phyloP scores from a whole-genome alignment of 2,888 invertebrate genomes.

The Brenthis ino region DNA sequence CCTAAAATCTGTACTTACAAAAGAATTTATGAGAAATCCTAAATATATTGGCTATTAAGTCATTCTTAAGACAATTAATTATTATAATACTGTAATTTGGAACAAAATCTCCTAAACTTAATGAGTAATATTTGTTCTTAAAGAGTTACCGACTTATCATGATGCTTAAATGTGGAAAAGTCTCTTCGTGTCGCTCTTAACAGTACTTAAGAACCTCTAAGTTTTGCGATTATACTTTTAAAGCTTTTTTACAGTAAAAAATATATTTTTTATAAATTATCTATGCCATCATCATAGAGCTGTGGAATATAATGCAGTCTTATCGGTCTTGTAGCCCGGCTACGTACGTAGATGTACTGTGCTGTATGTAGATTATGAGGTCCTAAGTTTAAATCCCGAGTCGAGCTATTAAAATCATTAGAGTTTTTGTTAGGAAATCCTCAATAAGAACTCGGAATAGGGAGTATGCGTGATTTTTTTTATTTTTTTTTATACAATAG shows the following conservation, averaged over 20 bases:
- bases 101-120: constrained; percentile 73
- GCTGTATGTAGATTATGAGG: no score
- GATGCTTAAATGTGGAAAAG: constrained; percentile 71
- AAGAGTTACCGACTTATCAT: constrained; percentile 73
- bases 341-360: no score
- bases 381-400: no score
- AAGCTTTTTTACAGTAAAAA: constrained; percentile 4
- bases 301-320: no score
- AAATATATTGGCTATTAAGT: constrained; percentile 65
- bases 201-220: constrained; percentile 57
- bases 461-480: no score
- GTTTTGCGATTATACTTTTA: constrained; percentile 54
- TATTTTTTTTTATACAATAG: no score
- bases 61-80: constrained; percentile 77
- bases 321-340: no score
- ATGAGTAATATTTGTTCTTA: constrained; percentile 76
- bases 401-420: no score
- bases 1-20: neutral
- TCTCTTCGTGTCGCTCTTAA: constrained; percentile 58
- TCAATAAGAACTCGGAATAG: no score
- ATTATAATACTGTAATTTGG: constrained; percentile 78
- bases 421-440: no score
- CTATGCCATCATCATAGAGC: no score
- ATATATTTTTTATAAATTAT: neutral
- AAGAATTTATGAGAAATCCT: constrained; percentile 26